Percentiles rank a stretch among this genome's conserved stretches.
phyloP scores from a whole-genome alignment of 2,888 invertebrate genomes.

The Orthonevra nobilis region DNA sequence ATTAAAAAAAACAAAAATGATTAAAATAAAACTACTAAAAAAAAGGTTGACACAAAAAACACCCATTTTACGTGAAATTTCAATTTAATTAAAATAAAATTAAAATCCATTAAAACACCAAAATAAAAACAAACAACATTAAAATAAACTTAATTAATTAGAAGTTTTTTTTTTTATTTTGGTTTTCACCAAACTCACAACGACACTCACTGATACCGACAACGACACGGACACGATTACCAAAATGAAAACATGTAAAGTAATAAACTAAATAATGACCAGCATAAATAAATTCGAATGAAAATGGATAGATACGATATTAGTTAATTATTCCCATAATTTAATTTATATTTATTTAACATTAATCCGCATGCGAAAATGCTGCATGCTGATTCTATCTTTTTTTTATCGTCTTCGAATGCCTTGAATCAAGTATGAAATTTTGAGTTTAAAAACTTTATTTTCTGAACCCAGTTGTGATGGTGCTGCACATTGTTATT shows the following conservation, averaged over 20 bases:
- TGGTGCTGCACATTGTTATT: constrained; percentile 17
- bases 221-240: constrained; percentile 11
- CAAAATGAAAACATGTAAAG: constrained; percentile 14
- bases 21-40: constrained; percentile 18
- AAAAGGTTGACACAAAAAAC: too few species aligned
- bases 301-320: constrained; percentile 52
- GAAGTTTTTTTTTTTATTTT: too few species aligned
- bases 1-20: too few species aligned
- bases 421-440: constrained; percentile 6
- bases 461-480: constrained; percentile 21
- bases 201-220: not conserved
- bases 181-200: constrained; percentile 23
- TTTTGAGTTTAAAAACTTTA: not conserved
- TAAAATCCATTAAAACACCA: constrained; percentile 13
- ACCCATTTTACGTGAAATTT: too few species aligned
- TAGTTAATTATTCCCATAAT: constrained; percentile 50
- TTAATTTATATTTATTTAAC: constrained; percentile 4
- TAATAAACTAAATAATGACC: constrained; percentile 62
- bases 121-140: constrained; percentile 12
- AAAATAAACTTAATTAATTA: constrained; percentile 5
- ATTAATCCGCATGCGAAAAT: constrained; percentile 46
- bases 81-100: constrained; percentile 16
- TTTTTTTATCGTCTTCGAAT: constrained; percentile 13
- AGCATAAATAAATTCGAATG: constrained; percentile 62
- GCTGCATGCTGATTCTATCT: constrained; percentile 39